Base-by-base conservation (phyloP, 92 coral and sea anemone genomes). In the Actinostola sp. region DNA sequence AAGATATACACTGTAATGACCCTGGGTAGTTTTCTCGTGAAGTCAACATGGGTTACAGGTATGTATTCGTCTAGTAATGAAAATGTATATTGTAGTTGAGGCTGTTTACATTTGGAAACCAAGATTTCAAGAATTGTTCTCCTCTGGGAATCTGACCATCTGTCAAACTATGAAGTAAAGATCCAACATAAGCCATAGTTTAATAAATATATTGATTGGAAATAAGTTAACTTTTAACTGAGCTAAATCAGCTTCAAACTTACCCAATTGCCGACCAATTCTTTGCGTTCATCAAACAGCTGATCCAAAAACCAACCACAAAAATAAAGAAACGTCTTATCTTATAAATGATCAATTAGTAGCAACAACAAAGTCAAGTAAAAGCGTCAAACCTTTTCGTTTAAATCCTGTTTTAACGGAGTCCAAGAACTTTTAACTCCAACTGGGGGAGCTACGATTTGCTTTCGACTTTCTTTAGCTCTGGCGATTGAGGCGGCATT, bases 31-130 rank as follows among this genome's bases (percentile, higher is more conserved):
- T 86, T 86, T 31, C 95, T 81, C 1, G 96, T 90, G 67, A 94
- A 94, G 86, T 94, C 98, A 19, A 88, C 89, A 46, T 91, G 98
- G 23, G 97, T 90, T n/a, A 94, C 81, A 2, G 98, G 98, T 29
- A 91, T 92, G 27, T 76, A 76, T 21, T 83, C 83, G 45, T 88
- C 92, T 12, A 89, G 85, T 63, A 94, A 57, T n/a, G 97, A 88
- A 67, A 91, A 94, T 43, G 82, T 84, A 53, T 87, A 76, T 61
- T 94, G 97, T 0, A 94, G 80, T 60, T 94, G 95, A 0, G 91
- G 74, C 27, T 82, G 91, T 53, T 92, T 89, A 66, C 97, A 92
- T 45, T 90, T 88, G 75, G 91, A 79, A 49, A 94, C 38, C n/a
- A 94, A 79, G 36, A 80, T 85, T 24, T 94, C 98, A n/a, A 94